Evolutionary conservation across 2,888 invertebrate genomes (phyloP).

Genomic region (Idaea aversata): DNA sequence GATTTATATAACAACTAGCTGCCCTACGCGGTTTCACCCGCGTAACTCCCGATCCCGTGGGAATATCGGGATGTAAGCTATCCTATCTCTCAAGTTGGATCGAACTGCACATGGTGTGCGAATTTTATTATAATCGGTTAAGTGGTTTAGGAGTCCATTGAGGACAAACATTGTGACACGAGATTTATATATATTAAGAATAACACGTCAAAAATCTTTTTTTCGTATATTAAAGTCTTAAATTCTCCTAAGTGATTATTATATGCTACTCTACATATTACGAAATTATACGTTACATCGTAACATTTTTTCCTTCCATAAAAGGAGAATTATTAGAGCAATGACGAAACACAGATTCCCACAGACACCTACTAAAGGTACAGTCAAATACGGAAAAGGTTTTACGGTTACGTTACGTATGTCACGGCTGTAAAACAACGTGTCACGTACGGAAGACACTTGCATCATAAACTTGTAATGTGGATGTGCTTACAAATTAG

Average conservation of each 20-base stretch:
- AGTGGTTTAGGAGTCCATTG: too few relatives aligned
- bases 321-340: not conserved
- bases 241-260: not conserved
- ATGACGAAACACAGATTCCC: not conserved
- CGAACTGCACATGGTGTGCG: too few relatives aligned
- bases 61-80: too few relatives aligned
- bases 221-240: too few relatives aligned
- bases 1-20: too few relatives aligned
- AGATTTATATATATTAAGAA: too few relatives aligned
- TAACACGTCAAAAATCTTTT: too few relatives aligned
- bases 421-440: not conserved
- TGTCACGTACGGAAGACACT: not conserved
- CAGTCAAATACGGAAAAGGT: not conserved
- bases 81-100: too few relatives aligned
- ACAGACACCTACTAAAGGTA: not conserved
- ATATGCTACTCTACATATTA: not conserved
- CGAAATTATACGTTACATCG: not conserved
- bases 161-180: too few relatives aligned
- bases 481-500: conserved; percentile 1
- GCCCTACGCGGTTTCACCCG: too few relatives aligned
- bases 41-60: too few relatives aligned
- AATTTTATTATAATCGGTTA: too few relatives aligned
- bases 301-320: not conserved
- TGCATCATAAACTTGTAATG: not conserved
- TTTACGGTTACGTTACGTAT: not conserved